phyloP scores from a whole-genome alignment of 1,140 invertebrate genomes.

The Macrosteles quadrilineatus region DNA sequence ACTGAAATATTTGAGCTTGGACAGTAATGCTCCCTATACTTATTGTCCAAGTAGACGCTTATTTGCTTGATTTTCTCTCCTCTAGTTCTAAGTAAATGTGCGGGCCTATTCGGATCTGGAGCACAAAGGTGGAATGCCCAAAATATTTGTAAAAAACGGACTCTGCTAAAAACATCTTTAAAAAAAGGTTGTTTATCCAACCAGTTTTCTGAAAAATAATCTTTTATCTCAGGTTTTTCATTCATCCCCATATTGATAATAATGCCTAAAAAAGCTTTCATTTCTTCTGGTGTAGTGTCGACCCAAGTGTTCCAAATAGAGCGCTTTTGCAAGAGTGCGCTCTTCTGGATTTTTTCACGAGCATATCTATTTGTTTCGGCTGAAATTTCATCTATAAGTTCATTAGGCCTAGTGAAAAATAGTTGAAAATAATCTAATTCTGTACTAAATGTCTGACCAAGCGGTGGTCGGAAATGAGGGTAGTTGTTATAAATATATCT shows the following conservation, averaged over 20 bases:
- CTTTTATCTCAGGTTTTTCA: slow-evolving; percentile 10
- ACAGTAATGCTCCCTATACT: slow-evolving; percentile 10
- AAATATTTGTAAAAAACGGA: slow-evolving; percentile 8
- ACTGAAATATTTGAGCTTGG: neutral
- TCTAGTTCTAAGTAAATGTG: neutral
- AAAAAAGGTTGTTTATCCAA: slow-evolving; percentile 4
- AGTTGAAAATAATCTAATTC: slow-evolving; percentile 22
- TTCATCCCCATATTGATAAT: slow-evolving; percentile 25
- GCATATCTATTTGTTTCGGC: slow-evolving; percentile 14
- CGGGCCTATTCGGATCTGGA: neutral
- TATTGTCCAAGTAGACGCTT: neutral
- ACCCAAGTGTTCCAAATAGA: slow-evolving; percentile 12
- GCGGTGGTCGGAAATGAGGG: neutral
- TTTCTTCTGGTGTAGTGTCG: neutral
- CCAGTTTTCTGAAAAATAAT: slow-evolving; percentile 16
- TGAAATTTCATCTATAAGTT: neutral
- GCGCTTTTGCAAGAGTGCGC: neutral
- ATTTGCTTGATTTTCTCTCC: neutral
- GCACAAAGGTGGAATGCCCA: slow-evolving; percentile 3
- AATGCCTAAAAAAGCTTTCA: slow-evolving; percentile 27
- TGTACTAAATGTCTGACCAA: neutral
- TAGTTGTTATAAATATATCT: slow-evolving; percentile 12
- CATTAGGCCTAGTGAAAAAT: slow-evolving; percentile 19
- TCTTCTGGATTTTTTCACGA: slow-evolving; percentile 1
- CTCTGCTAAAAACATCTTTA: neutral